Evolutionary conservation across 2,113 vertebrate genomes (phyloP).

Genomic region (Zapus hudsonius): DNA sequence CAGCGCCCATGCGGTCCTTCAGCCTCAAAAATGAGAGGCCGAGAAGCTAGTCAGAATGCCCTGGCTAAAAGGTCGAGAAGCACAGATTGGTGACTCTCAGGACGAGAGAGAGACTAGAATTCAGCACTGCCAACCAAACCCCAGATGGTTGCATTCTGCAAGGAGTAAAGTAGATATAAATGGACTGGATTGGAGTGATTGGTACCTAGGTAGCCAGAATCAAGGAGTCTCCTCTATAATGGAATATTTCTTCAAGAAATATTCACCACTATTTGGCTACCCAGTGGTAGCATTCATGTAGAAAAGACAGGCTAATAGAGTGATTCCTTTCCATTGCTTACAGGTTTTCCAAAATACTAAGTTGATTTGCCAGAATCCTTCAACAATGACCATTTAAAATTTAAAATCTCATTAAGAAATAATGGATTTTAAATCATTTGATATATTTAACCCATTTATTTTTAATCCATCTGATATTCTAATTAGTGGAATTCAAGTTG

Average conservation of each 20-base stretch:
- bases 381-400: not conserved
- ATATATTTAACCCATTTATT: constrained; percentile 9
- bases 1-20: not conserved
- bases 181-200: not conserved
- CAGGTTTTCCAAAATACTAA: not conserved
- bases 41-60: not conserved
- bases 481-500: not conserved
- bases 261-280: not conserved
- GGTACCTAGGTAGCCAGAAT: no score
- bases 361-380: not conserved
- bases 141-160: not conserved
- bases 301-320: not conserved
- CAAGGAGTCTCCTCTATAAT: no score
- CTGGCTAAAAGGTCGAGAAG: not conserved
- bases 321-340: not conserved
- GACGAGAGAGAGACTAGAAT: not conserved
- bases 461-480: not conserved
- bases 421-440: constrained; percentile 32
- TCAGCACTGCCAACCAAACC: not conserved
- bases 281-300: not conserved
- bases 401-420: not conserved
- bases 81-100: not conserved
- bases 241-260: not conserved
- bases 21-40: not conserved
- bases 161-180: not conserved